These are phyloP conservation scores for Ceyx erithaca DNA, from an alignment of 2,797 vertebrate species.

Conservation along the genomic window DNA sequence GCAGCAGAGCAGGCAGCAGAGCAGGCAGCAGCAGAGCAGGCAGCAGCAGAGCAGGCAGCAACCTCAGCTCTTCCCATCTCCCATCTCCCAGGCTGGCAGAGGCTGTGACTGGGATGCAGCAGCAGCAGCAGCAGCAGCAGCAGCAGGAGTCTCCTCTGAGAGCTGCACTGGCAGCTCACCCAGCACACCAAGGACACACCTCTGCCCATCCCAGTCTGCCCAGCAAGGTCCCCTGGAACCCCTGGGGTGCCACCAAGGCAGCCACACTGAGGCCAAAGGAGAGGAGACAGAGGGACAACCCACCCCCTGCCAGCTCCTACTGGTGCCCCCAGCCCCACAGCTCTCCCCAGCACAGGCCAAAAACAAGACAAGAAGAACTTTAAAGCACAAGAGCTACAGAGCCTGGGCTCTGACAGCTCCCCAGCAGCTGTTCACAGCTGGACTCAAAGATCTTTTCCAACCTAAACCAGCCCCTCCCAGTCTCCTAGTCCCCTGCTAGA, in stretches of 20 bases:
- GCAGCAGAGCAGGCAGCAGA: background rate
- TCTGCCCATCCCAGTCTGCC: background rate
- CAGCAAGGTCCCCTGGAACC: background rate
- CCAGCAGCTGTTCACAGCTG: background rate
- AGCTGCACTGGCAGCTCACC: background rate
- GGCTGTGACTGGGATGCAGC: background rate
- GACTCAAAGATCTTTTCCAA: background rate
- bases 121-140: background rate
- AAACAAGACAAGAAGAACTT: background rate
- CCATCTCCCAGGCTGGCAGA: background rate
- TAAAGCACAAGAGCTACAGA: background rate
- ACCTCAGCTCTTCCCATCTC: background rate
- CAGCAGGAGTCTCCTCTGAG: background rate
- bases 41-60: background rate
- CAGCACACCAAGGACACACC: background rate
- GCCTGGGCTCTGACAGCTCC: background rate
- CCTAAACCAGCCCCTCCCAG: background rate
- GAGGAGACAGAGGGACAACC: background rate
- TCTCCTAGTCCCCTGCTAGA: background rate
- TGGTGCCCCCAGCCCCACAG: background rate
- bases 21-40: no score
- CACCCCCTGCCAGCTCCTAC: no score
- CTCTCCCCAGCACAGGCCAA: background rate
- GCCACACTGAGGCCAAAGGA: fast-evolving
- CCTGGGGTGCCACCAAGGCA: background rate